Evolutionary conservation across 2,797 vertebrate genomes (phyloP).

Genomic region (Cygnus olor): DNA sequence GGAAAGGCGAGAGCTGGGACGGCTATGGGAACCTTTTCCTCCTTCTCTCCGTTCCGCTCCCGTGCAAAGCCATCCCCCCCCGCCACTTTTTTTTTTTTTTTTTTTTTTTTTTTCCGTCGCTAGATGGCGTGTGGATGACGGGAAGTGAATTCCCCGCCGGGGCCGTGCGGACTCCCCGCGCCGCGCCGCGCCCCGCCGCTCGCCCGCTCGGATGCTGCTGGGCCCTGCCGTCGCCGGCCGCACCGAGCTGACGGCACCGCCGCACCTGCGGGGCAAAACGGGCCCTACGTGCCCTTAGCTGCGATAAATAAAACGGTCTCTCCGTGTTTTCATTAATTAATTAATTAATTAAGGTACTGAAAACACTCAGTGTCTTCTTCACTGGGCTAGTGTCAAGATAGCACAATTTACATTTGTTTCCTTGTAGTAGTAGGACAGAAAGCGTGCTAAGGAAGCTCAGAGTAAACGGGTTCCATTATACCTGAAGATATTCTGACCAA

Average conservation of each 20-base stretch:
- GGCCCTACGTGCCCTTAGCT: background rate
- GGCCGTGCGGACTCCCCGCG: no score
- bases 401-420: background rate
- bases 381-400: background rate
- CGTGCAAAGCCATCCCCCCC: slow-evolving; percentile 7
- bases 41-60: background rate
- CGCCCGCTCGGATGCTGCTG: background rate
- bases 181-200: background rate
- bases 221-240: background rate
- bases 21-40: slow-evolving; percentile 25
- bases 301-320: background rate
- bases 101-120: slow-evolving; percentile 17
- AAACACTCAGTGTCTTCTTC: background rate
- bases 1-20: slow-evolving; percentile 36
- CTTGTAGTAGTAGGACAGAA: background rate
- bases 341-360: background rate
- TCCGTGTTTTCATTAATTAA: background rate
- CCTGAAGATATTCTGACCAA: background rate
- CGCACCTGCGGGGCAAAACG: fast-evolving
- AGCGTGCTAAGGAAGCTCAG: background rate
- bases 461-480: background rate
- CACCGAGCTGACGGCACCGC: background rate
- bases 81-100: no score
- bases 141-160: slow-evolving; percentile 29
- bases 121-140: slow-evolving; percentile 76